A percentile compares a stretch with the other conserved stretches of the same genome.
phyloP scores from a whole-genome alignment of 64 coral and sea anemone genomes.

The Stichodactyla helianthus region DNA sequence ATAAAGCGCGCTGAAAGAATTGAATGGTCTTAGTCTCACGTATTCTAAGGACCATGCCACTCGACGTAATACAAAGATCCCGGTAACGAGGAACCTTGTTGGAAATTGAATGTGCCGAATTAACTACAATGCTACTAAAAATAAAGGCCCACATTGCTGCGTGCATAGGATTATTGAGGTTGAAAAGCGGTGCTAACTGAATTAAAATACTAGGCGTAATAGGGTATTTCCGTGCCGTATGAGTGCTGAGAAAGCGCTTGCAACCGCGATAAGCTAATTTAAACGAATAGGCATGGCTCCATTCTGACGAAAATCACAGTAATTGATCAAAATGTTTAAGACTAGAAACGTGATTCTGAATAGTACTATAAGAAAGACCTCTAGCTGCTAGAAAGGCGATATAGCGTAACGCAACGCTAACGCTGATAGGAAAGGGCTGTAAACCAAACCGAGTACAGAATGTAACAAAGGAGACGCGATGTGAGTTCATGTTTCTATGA shows the following conservation, averaged over 20 bases:
- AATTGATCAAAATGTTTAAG: constrained; percentile 28
- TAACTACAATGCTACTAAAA: constrained; percentile 19
- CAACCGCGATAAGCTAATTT: background rate
- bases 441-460: background rate
- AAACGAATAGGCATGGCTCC: constrained; percentile 25
- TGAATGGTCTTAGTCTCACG: constrained; percentile 22
- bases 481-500: constrained; percentile 6
- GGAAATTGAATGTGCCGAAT: too few species aligned
- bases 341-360: constrained; percentile 21
- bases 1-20: background rate
- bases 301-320: background rate
- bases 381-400: constrained; percentile 16
- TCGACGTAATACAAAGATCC: too few species aligned
- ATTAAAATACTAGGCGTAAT: too few species aligned
- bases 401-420: constrained; percentile 4
- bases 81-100: too few species aligned
- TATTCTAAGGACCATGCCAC: background rate
- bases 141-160: constrained; percentile 33
- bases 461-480: background rate
- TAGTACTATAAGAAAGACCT: constrained; percentile 17
- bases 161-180: constrained; percentile 16
- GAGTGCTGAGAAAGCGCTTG: constrained; percentile 10
- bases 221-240: background rate
- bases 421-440: constrained; percentile 12
- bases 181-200: background rate